These are phyloP conservation scores for Coryphaenoides rupestris DNA, from an alignment of 2,113 vertebrate genomes.

Conservation along the genomic window DNA sequence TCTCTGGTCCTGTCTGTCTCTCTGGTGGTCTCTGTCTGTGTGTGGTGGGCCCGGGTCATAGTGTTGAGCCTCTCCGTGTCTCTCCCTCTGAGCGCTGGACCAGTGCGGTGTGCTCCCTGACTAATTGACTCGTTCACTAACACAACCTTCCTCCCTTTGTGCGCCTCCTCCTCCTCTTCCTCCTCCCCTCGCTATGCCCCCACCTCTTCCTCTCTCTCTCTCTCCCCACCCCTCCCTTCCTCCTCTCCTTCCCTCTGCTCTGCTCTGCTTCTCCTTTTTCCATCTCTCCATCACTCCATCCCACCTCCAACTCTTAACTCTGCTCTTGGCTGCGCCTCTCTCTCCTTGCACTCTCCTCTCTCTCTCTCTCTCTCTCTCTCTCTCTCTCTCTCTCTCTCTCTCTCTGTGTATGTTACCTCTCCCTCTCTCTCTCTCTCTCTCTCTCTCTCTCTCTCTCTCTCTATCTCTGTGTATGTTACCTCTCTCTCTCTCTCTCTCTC, in stretches of 20 bases:
- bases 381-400: slow-evolving; percentile 13
- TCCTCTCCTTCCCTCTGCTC: slow-evolving; percentile 28
- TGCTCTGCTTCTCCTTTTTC: too few species aligned
- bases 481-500: slow-evolving; percentile 16
- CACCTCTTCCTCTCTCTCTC: slow-evolving; percentile 45
- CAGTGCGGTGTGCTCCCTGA: slow-evolving; percentile 70
- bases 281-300: slow-evolving; percentile 12
- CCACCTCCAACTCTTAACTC: background rate
- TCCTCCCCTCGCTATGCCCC: slow-evolving; percentile 48
- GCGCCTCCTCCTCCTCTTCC: slow-evolving; percentile 59
- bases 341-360: too few species aligned
- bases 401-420: slow-evolving; percentile 22
- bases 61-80: background rate
- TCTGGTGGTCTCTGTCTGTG: slow-evolving; percentile 8
- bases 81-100: slow-evolving; percentile 50
- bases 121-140: slow-evolving; percentile 79
- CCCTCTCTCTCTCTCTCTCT: slow-evolving; percentile 18
- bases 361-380: too few species aligned
- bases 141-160: slow-evolving; percentile 75
- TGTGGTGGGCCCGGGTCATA: background rate
- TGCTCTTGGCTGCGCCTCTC: slow-evolving; percentile 12
- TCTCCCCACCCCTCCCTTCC: slow-evolving; percentile 48
- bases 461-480: slow-evolving; percentile 17
- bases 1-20: slow-evolving; percentile 38
- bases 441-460: slow-evolving; percentile 46